Evolutionary conservation across 2,888 invertebrate genomes (phyloP).

Genomic region (Dione vanillae): DNA sequence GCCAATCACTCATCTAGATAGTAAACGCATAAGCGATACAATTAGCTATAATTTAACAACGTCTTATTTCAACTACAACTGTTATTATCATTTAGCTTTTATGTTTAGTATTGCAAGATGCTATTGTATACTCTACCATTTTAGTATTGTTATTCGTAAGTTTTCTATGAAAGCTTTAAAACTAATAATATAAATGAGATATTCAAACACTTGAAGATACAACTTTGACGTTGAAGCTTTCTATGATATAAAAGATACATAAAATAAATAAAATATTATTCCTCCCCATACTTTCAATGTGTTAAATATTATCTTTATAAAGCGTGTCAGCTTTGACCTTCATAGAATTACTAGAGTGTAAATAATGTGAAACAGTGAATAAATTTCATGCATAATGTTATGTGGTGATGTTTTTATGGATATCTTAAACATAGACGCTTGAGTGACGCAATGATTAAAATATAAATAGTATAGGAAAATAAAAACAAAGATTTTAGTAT

Average conservation of each 20-base stretch:
- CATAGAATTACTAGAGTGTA: slow-evolving; percentile 48
- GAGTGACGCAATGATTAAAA: slow-evolving; percentile 37
- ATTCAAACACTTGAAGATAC: not conserved
- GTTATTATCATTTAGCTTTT: not conserved
- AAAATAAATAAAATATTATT: slow-evolving; percentile 11
- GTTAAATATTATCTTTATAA: slow-evolving; percentile 23
- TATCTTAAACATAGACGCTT: slow-evolving; percentile 51
- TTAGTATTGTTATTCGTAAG: not conserved
- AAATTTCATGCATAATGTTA: slow-evolving; percentile 58
- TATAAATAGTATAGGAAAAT: slow-evolving; percentile 35
- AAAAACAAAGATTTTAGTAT: not conserved
- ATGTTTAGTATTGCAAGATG: not conserved
- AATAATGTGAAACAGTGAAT: slow-evolving; percentile 58
- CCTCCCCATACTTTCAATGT: not conserved
- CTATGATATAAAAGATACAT: not conserved
- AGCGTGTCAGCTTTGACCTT: slow-evolving; percentile 46
- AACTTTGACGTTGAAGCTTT: not conserved
- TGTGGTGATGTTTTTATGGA: slow-evolving; percentile 55
- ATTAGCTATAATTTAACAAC: not conserved
- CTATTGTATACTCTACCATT: not conserved
- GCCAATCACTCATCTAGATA: not conserved
- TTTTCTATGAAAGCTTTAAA: not conserved
- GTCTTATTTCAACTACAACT: not conserved
- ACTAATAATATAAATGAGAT: not conserved
- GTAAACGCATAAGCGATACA: not conserved